phyloP scores from a whole-genome alignment of 2,113 vertebrate species.

The Turdus rufiventris region DNA sequence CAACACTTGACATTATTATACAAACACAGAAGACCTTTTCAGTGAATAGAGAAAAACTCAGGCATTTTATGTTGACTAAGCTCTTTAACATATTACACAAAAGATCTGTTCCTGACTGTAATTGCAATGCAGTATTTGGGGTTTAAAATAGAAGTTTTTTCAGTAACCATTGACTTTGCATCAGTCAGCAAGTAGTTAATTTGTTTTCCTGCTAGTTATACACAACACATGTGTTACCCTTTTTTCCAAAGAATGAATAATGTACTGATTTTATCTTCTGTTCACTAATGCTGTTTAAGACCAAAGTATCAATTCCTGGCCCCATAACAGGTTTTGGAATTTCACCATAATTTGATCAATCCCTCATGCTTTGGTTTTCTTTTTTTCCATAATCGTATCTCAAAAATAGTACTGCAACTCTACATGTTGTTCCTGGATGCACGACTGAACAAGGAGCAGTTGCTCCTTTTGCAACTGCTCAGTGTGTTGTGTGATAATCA shows the following conservation, averaged over 20 bases:
- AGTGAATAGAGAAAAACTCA: neutral
- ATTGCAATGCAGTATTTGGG: neutral
- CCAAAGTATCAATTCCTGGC: neutral
- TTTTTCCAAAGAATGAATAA: constrained; percentile 2
- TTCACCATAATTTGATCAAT: neutral
- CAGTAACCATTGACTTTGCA: neutral
- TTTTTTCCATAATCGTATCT: neutral
- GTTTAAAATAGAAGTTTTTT: neutral
- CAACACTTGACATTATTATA: neutral
- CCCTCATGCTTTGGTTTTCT: neutral
- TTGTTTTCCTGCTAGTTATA: neutral
- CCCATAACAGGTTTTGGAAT: neutral
- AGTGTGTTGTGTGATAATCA: neutral
- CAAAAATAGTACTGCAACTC: neutral
- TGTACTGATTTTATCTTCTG: constrained; percentile 2
- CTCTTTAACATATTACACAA: neutral
- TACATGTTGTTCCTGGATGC: neutral
- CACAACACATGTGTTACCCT: neutral
- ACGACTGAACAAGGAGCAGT: neutral
- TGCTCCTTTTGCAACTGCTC: neutral
- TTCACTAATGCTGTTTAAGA: neutral
- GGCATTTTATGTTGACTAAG: neutral
- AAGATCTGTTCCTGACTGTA: neutral
- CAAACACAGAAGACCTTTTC: neutral
- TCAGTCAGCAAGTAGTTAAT: constrained; percentile 1